Evolutionary conservation across 2,113 vertebrate species (phyloP), one percentile per base, ranked within the genome.

Genomic region (Acanthisitta chloris): DNA sequence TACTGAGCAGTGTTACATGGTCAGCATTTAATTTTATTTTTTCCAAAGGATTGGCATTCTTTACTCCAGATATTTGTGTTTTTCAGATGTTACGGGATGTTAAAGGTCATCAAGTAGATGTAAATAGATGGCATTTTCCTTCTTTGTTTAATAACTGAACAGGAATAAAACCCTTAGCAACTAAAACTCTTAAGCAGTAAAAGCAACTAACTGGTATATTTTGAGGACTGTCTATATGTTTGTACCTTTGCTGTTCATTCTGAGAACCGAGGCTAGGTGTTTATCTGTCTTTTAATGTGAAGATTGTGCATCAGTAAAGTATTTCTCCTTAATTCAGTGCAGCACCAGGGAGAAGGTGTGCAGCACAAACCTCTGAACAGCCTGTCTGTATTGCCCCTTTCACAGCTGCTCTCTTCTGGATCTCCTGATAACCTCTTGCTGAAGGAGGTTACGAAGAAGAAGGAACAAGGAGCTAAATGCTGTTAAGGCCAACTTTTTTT

Each of bases 71-170:
- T 91, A 28, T 12, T 62, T 57, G 25, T 52, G 7, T 66, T 90
- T 83, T 84, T 81, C 52, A 54, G 19, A 33, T 85, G 58, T 61
- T 65, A 6, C 17, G 19, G 2, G 10, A 8, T 43, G 29, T 21
- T 31, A 66, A 54, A 57, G 84, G 18, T 72, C 62, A 65, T 59
- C 33, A 52, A 49, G 17, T 26, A 81, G 72, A 49, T 0, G 0
- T 85, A 67, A 87, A 52, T 24, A 64, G 48, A 45, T 94, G 46
- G 34, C 42, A 15, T 81, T 96, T 94, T 29, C 58, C 40, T 92
- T 52, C 23, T 67, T 79, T 88, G 20, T 59, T 85, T 81, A 84
- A 38, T 69, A 79, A 36, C 23, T 25, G 52, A 79, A 14, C 6
- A 43, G 36, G 88, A 94, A 78, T 54, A 87, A 89, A 89, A 10